phyloP scores from a whole-genome alignment of 2,888 invertebrate genomes.

The Syritta pipiens region DNA sequence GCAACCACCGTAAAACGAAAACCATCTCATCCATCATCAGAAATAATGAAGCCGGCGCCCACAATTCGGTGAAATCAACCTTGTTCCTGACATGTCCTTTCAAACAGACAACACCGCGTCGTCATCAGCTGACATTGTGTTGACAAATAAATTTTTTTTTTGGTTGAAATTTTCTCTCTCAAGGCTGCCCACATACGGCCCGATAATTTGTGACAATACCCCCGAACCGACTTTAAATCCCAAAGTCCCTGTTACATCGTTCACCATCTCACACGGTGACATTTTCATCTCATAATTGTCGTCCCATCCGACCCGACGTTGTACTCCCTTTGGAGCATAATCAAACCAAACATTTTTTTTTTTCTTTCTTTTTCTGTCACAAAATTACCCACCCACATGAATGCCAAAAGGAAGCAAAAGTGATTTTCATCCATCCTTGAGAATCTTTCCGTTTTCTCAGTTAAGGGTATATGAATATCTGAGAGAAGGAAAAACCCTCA shows the following conservation, averaged over 20 bases:
- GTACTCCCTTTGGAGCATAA: background rate
- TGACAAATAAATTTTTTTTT: no score
- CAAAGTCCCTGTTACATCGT: background rate
- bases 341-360: background rate
- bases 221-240: no score
- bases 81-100: no score
- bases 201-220: no score
- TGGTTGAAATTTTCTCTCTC: no score
- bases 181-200: no score
- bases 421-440: constrained; percentile 10
- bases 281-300: constrained; percentile 7
- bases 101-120: no score
- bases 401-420: background rate
- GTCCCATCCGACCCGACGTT: background rate
- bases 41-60: no score
- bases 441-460: constrained; percentile 24
- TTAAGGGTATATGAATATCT: constrained; percentile 16
- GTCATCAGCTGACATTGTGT: no score
- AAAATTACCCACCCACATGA: constrained; percentile 11
- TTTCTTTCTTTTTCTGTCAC: background rate
- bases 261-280: constrained; percentile 3
- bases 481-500: background rate
- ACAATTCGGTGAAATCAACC: no score
- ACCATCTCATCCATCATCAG: no score
- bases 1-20: no score